phyloP scores from a whole-genome alignment of 2,888 invertebrate species.

The Galeruca laticollis region DNA sequence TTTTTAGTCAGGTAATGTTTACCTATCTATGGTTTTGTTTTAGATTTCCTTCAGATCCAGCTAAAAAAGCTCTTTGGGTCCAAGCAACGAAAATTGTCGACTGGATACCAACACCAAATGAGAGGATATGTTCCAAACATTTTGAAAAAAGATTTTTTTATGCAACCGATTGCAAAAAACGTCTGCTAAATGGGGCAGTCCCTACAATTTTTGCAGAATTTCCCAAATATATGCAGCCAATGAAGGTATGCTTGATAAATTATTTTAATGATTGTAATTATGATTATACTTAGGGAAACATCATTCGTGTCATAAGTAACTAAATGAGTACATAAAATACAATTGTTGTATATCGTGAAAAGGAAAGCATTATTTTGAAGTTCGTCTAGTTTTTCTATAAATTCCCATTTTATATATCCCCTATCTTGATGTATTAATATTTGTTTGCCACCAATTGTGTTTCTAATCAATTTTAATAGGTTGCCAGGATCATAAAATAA shows the following conservation, averaged over 20 bases:
- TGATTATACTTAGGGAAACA: too few species aligned
- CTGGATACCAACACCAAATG: conserved; percentile 40
- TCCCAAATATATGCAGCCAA: conserved; percentile 19
- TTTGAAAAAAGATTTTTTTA: conserved; percentile 35
- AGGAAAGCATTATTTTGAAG: too few species aligned
- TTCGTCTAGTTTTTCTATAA: too few species aligned
- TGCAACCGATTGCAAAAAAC: conserved; percentile 27
- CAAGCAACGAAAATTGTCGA: conserved; percentile 11
- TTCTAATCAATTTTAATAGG: too few species aligned
- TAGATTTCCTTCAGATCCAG: background rate
- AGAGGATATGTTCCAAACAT: too few species aligned
- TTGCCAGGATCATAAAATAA: too few species aligned
- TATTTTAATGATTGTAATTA: background rate
- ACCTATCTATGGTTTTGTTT: background rate
- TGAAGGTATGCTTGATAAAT: background rate
- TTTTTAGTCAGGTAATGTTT: too few species aligned
- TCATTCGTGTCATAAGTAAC: too few species aligned
- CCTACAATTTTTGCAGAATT: conserved; percentile 36
- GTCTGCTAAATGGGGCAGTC: conserved; percentile 26
- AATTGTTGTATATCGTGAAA: background rate
- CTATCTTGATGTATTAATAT: too few species aligned
- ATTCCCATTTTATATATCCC: too few species aligned
- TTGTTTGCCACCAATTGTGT: too few species aligned
- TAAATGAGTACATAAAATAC: too few species aligned
- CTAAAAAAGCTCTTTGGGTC: background rate